Base-by-base conservation (phyloP, 2,797 vertebrate species). In the Carapus acus region DNA sequence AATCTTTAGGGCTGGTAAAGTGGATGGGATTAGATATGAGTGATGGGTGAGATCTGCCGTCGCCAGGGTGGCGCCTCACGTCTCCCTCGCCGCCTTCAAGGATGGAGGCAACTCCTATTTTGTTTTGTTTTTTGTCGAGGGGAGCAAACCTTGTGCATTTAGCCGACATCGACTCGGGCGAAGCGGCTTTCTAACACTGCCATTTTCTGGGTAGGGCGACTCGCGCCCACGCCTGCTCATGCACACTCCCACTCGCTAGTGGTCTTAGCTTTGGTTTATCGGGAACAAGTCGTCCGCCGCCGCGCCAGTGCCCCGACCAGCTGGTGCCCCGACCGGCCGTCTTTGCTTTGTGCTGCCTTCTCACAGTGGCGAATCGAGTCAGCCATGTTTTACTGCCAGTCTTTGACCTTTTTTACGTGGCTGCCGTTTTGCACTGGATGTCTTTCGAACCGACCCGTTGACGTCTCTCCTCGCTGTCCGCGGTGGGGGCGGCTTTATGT, bases 361-460 rank as follows among this genome's bases (percentile, higher is more conserved):
- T 85, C 77, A 85, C 84, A 88, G 88, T 86, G 85, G 86, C 85
- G n/a, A 81, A 83, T 80, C 87, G 83, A 83, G 85, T 77, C 83
- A 88, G 88, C 87, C 89, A 84, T 86, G 84, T 87, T 87, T 86
- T 80, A 89, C 89, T 90, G 88, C 88, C 89, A 88, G 62, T 84
- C 73, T 79, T 72, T 27, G 9, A n/a, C n/a, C 82, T 74, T 83
- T 79, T 85, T 80, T 75, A 75, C 61, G 81, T 83, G 88, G 87
- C 87, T 88, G 81, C 87, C 84, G 74, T 85, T 86, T 88, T 89
- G 87, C 86, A 88, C 87, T 87, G 85, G 81, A 79, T 73, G 80
- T 86, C 75, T 81, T 33, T 77, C 65, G 24, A 85, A 77, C 71
- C 70, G 58, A 82, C 77, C 76, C 62, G 67, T 83, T 56, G 54